Percentiles rank a stretch among this genome's conserved stretches.
Evolutionary conservation across 2,888 invertebrate genomes (phyloP).

Genomic region (Andrena hattorfiana): DNA sequence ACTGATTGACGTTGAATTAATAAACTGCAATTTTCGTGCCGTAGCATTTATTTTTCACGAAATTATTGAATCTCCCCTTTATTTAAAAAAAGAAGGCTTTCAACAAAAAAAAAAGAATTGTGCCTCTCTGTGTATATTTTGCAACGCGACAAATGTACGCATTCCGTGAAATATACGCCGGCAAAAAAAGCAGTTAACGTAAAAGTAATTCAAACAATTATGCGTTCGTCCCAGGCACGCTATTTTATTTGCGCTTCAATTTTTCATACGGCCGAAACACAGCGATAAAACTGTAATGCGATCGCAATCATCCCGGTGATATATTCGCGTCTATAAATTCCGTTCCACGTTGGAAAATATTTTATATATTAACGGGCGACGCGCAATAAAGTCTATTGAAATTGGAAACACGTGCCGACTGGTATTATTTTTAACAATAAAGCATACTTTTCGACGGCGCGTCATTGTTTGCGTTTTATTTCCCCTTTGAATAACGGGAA

Average conservation of each 20-base stretch:
- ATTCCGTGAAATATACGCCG: slow-evolving; percentile 17
- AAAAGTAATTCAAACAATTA: slow-evolving; percentile 23
- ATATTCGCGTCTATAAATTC: slow-evolving; percentile 41
- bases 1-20: no score
- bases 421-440: slow-evolving; percentile 46
- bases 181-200: neutral
- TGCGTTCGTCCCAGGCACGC: neutral
- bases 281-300: slow-evolving; percentile 39
- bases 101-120: no score
- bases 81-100: no score
- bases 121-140: no score
- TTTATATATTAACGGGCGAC: slow-evolving; percentile 38
- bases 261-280: slow-evolving; percentile 14
- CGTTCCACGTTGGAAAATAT: slow-evolving; percentile 31
- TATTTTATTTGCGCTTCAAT: slow-evolving; percentile 16
- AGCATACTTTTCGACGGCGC: slow-evolving; percentile 12
- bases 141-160: neutral
- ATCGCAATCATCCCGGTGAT: slow-evolving; percentile 27
- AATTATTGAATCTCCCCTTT: no score
- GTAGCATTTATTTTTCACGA: no score
- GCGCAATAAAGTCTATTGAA: neutral
- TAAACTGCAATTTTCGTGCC: no score
- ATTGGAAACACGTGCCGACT: neutral
- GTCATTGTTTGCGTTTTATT: neutral
- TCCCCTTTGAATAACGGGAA: slow-evolving; percentile 9